Evolutionary conservation across 2,113 vertebrate genomes (phyloP).

Genomic region (Nycticebus coucang): DNA sequence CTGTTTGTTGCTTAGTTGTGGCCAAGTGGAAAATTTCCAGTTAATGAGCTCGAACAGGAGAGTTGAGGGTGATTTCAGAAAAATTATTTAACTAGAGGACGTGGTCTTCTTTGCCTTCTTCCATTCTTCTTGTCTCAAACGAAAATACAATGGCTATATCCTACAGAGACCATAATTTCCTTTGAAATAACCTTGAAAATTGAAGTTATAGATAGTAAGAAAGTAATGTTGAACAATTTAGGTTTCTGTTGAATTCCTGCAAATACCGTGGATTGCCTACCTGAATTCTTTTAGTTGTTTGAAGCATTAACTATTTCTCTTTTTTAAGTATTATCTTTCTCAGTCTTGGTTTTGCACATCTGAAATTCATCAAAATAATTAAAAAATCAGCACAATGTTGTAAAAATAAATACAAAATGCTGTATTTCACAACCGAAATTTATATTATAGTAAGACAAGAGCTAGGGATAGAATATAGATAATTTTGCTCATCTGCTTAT

Average conservation of each 20-base stretch:
- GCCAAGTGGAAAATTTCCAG: background rate
- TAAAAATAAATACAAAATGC: background rate
- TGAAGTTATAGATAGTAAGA: background rate
- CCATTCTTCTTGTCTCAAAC: background rate
- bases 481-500: background rate
- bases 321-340: background rate
- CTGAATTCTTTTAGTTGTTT: background rate
- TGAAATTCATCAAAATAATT: background rate
- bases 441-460: background rate
- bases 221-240: background rate
- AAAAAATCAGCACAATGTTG: background rate
- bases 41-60: background rate
- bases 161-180: background rate
- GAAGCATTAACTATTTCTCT: background rate
- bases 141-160: background rate
- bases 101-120: background rate
- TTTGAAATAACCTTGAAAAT: background rate
- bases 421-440: background rate
- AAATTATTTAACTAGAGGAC: background rate
- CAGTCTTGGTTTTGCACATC: background rate
- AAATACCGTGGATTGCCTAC: background rate
- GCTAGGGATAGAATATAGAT: background rate
- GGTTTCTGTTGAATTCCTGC: background rate
- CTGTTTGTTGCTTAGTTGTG: background rate
- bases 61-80: slow-evolving; percentile 3